These are phyloP conservation scores for Panthera uncia DNA, from an alignment of 2,113 vertebrate species.

Conservation along the genomic window DNA sequence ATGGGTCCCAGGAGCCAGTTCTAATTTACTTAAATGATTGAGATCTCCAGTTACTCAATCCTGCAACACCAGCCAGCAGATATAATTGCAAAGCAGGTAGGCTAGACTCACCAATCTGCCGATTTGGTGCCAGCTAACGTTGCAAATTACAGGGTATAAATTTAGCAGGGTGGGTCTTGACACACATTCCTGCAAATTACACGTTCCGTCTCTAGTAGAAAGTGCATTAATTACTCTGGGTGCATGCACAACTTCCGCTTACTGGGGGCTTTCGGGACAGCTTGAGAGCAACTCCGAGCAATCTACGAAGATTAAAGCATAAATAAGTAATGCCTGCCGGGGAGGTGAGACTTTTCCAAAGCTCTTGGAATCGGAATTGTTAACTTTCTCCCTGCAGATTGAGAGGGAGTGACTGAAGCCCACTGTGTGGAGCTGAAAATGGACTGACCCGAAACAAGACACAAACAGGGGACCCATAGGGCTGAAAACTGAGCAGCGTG, in stretches of 20 bases:
- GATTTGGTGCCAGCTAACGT: conserved; percentile 58
- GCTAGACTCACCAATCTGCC: conserved; percentile 64
- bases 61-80: conserved; percentile 64
- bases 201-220: conserved; percentile 60
- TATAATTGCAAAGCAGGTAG: conserved; percentile 81
- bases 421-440: not conserved
- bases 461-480: rapidly evolving
- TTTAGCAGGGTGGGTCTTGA: conserved; percentile 78
- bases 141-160: conserved; percentile 84
- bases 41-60: conserved; percentile 69
- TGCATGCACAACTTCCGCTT: conserved; percentile 40
- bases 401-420: not conserved
- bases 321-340: conserved; percentile 59
- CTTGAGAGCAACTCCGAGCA: not conserved
- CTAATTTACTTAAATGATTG: conserved; percentile 70
- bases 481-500: not conserved
- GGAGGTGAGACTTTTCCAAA: conserved; percentile 48
- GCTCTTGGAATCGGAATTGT: conserved; percentile 17
- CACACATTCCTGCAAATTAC: conserved; percentile 70
- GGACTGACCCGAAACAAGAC: not conserved
- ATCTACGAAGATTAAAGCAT: conserved; percentile 56
- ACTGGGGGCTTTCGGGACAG: conserved; percentile 32
- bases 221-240: conserved; percentile 71
- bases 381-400: not conserved
- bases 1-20: conserved; percentile 65